These are phyloP conservation scores for Pipistrellus pygmaeus DNA, from an alignment of 2,797 vertebrate species.

Conservation along the genomic window DNA sequence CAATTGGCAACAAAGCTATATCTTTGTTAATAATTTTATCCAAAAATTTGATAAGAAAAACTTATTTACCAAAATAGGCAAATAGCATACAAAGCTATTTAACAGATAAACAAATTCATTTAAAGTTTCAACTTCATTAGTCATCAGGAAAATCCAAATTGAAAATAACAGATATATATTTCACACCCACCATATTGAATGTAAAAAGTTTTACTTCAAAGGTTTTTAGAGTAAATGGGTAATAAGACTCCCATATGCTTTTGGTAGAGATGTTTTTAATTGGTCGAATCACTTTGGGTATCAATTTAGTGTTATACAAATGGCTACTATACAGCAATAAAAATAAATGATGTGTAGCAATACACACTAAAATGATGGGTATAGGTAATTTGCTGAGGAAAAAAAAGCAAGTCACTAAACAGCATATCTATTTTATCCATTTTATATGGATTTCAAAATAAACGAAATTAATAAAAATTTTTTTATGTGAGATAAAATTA, in stretches of 20 bases:
- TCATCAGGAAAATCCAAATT: conserved; percentile 1
- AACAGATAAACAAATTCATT: conserved; percentile 1
- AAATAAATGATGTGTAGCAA: background rate
- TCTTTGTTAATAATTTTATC: background rate
- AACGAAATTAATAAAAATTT: background rate
- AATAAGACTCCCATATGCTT: conserved; percentile 1
- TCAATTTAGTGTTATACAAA: conserved; percentile 16
- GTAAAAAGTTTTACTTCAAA: conserved; percentile 12
- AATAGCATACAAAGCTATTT: conserved; percentile 53
- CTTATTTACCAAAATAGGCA: background rate
- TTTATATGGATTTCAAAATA: conserved; percentile 48
- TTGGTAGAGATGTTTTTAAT: conserved; percentile 12
- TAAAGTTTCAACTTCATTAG: background rate
- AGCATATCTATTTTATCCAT: background rate
- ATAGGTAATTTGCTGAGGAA: background rate
- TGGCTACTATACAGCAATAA: background rate
- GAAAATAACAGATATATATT: background rate
- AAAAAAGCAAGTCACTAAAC: background rate
- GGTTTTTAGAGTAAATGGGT: conserved; percentile 1
- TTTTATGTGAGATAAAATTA: background rate
- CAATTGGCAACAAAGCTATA: background rate
- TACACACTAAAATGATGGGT: background rate
- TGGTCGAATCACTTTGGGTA: background rate
- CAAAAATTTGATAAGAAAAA: background rate
- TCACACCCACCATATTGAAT: background rate